Evolutionary conservation across 2,797 vertebrate genomes (phyloP).

Genomic region (Sebastes diploproa): DNA sequence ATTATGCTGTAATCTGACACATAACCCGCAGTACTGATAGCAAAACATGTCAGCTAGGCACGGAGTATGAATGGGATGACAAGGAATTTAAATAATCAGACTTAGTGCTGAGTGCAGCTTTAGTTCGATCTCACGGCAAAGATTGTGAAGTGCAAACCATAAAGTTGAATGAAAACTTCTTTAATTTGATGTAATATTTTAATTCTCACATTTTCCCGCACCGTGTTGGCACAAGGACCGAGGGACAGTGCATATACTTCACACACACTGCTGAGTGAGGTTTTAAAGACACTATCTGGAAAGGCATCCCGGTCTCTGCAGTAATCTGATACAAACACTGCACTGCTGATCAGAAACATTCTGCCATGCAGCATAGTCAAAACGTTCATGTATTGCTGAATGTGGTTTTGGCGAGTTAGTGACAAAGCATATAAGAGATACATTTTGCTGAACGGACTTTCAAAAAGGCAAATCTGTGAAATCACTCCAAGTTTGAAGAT

Average conservation of each 20-base stretch:
- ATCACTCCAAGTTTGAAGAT: slow-evolving; percentile 27
- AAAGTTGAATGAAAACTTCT: neutral
- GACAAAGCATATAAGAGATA: slow-evolving; percentile 24
- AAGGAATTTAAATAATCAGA: slow-evolving; percentile 30
- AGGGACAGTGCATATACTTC: slow-evolving; percentile 3
- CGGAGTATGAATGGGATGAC: neutral
- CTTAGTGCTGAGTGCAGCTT: slow-evolving; percentile 18
- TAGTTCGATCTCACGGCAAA: neutral
- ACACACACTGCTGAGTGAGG: slow-evolving; percentile 26
- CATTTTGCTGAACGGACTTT: slow-evolving; percentile 29
- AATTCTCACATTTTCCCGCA: neutral
- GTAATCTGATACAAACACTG: slow-evolving; percentile 50
- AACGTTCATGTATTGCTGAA: slow-evolving; percentile 39
- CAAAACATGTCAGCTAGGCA: slow-evolving; percentile 5
- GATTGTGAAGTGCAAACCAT: neutral
- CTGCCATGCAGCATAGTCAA: slow-evolving; percentile 27
- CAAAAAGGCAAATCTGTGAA: slow-evolving; percentile 24
- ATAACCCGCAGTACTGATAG: slow-evolving; percentile 5
- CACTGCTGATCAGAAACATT: slow-evolving; percentile 33
- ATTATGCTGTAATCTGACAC: slow-evolving; percentile 56
- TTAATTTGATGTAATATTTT: neutral
- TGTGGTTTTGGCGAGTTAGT: neutral
- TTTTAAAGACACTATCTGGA: slow-evolving; percentile 4
- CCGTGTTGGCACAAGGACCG: slow-evolving; percentile 3
- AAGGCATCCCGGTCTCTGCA: slow-evolving; percentile 14